Conservation (phyloP, 2,888 invertebrate genomes). For the Erynnis tages region DNA sequence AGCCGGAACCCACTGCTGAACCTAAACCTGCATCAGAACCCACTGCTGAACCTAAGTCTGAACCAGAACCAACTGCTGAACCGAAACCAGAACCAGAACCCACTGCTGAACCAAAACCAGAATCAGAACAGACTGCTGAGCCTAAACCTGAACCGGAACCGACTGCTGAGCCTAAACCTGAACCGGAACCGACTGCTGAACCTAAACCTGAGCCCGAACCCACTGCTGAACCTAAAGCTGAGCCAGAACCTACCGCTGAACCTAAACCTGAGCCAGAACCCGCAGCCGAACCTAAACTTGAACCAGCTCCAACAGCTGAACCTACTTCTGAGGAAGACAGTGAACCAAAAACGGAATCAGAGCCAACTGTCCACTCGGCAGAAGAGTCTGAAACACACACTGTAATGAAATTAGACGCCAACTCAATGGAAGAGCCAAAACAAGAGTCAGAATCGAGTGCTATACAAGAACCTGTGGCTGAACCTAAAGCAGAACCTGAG, state of each 20-base stretch:
- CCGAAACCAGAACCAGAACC: slow-evolving; percentile 42
- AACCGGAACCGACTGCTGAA: slow-evolving; percentile 36
- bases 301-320: slow-evolving; percentile 44
- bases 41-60: slow-evolving; percentile 54
- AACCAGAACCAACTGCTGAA: slow-evolving; percentile 59
- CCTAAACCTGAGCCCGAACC: slow-evolving; percentile 36
- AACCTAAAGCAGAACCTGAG: slow-evolving; percentile 36
- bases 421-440: slow-evolving; percentile 31
- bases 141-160: slow-evolving; percentile 40
- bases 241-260: slow-evolving; percentile 59
- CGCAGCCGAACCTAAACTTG: slow-evolving; percentile 40
- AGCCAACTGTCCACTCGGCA: slow-evolving; percentile 31
- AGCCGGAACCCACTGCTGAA: slow-evolving; percentile 40
- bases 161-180: slow-evolving; percentile 34
- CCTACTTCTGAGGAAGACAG: slow-evolving; percentile 37
- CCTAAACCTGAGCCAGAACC: slow-evolving; percentile 42
- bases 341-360: slow-evolving; percentile 36
- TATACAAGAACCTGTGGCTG: slow-evolving; percentile 38
- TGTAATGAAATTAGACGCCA: slow-evolving; percentile 7
- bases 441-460: slow-evolving; percentile 36
- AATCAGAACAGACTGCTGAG: slow-evolving; percentile 45
- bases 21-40: slow-evolving; percentile 38
- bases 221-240: slow-evolving; percentile 54
- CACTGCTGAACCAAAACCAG: slow-evolving; percentile 40
- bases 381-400: slow-evolving; percentile 30